Evolutionary conservation across 35 echinoderm and acorn worm genomes (phyloP).

Genomic region (Strongylocentrotus purpuratus): DNA sequence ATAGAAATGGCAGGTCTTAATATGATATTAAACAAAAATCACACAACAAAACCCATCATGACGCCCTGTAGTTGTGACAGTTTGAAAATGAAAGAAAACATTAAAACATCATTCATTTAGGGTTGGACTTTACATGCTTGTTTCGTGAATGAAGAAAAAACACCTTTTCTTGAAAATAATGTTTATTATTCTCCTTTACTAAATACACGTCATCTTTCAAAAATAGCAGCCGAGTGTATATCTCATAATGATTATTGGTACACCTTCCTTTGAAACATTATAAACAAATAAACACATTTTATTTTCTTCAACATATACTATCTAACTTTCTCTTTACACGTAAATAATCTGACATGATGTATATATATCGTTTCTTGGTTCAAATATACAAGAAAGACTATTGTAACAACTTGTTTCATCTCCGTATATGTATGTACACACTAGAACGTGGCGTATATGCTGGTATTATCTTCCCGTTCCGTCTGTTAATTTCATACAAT

Average conservation of each 20-base stretch:
- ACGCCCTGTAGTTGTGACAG: background rate
- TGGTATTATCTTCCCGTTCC: background rate
- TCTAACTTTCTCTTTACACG: background rate
- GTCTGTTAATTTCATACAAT: background rate
- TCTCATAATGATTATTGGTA: background rate
- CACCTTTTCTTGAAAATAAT: background rate
- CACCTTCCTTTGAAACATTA: background rate
- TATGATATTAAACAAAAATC: no score
- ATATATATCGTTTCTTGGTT: background rate
- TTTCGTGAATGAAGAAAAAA: background rate
- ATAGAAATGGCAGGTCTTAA: no score
- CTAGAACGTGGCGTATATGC: background rate
- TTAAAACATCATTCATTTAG: background rate
- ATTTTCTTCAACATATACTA: background rate
- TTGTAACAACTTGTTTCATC: background rate
- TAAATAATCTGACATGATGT: background rate
- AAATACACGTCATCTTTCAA: background rate
- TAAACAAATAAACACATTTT: background rate
- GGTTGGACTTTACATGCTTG: background rate
- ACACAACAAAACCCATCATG: no score
- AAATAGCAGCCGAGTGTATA: background rate
- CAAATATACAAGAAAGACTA: constrained; percentile 41
- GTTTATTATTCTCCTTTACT: background rate
- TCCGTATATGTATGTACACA: background rate
- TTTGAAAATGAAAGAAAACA: background rate